Evolutionary conservation across 2,888 invertebrate species (phyloP).

Genomic region (Drosophila sordidapex): DNA sequence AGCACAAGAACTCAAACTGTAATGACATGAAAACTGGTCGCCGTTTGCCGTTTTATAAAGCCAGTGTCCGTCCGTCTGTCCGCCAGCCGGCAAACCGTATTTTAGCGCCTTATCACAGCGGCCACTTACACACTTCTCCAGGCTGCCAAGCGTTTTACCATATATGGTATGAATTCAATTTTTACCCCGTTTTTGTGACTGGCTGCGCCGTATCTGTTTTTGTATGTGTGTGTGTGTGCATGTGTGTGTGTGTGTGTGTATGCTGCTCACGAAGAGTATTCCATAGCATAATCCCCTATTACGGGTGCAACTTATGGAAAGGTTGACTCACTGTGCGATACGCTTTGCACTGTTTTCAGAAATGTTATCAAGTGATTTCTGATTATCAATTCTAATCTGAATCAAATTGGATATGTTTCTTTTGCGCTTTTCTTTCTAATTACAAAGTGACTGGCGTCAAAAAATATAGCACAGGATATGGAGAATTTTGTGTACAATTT

Average conservation of each 20-base stretch:
- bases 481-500: neutral
- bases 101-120: constrained; percentile 80
- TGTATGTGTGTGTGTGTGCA: neutral
- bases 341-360: constrained; percentile 12
- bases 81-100: constrained; percentile 43
- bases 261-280: constrained; percentile 42
- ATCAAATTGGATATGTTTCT: neutral
- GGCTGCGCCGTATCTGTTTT: constrained; percentile 12
- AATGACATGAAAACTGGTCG: constrained; percentile 85
- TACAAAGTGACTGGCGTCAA: neutral
- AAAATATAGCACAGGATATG: neutral
- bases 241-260: constrained; percentile 2
- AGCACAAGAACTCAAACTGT: constrained; percentile 85
- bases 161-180: constrained; percentile 84
- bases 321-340: constrained; percentile 45
- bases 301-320: constrained; percentile 40
- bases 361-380: neutral
- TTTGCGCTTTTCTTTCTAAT: neutral
- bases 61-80: constrained; percentile 53
- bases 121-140: constrained; percentile 72
- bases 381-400: neutral
- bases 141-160: constrained; percentile 84
- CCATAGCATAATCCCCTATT: constrained; percentile 45
- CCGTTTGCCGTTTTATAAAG: constrained; percentile 83
- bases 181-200: constrained; percentile 58